phyloP scores from a whole-genome alignment of 2,888 invertebrate genomes.

The Limnephilus lunatus region DNA sequence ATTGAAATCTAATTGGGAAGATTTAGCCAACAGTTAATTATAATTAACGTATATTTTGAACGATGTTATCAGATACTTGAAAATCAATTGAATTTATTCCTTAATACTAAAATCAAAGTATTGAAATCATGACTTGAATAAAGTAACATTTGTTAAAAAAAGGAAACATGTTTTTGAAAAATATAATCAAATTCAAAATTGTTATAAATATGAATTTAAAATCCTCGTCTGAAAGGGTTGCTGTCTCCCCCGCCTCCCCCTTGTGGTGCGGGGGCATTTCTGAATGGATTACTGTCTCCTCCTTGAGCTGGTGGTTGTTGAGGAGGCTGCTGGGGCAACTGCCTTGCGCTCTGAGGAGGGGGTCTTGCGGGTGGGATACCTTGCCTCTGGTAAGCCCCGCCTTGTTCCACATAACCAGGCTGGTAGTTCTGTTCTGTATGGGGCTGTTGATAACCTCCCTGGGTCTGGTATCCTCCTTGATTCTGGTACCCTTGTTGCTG shows the following conservation, averaged over 20 bases:
- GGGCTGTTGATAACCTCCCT: constrained; percentile 71
- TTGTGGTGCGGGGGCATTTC: constrained; percentile 73
- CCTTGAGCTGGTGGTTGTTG: constrained; percentile 72
- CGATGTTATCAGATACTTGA: not conserved
- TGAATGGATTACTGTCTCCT: constrained; percentile 74
- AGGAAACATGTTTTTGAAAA: not conserved
- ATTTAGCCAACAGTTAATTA: not conserved
- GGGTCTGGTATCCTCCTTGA: constrained; percentile 69
- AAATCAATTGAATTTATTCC: not conserved
- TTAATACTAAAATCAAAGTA: not conserved
- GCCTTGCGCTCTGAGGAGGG: constrained; percentile 73
- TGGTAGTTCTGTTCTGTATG: constrained; percentile 69
- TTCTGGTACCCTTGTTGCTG: constrained; percentile 74
- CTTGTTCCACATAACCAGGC: constrained; percentile 73
- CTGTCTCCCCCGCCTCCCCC: constrained; percentile 76
- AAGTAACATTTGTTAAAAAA: not conserved
- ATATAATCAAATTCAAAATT: not conserved
- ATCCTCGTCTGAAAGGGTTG: constrained; percentile 91
- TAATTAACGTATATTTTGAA: not conserved
- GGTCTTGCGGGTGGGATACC: constrained; percentile 67
- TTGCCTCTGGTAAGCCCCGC: constrained; percentile 70
- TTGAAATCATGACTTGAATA: not conserved
- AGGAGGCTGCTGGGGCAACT: constrained; percentile 74
- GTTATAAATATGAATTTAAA: constrained; percentile 71
- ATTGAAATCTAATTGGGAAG: not conserved